Conservation (phyloP, 2,888 invertebrate genomes). For the Torymus texanus region DNA sequence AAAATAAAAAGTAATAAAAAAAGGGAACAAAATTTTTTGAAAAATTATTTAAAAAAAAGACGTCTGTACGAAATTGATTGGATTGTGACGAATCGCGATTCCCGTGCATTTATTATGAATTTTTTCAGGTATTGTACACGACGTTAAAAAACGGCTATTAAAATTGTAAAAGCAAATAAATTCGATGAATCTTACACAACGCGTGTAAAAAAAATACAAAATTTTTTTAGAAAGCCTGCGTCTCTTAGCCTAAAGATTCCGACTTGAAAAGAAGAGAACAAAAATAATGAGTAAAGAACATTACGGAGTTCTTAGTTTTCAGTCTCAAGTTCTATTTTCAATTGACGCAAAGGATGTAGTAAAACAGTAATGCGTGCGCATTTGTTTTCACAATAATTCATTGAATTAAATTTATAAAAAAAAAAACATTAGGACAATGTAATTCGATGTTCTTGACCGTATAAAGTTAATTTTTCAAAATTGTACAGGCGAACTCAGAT, state of each 20-base stretch:
- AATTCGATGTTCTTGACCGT: slow-evolving; percentile 50
- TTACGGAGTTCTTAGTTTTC: slow-evolving; percentile 43
- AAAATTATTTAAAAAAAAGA: slow-evolving; percentile 13
- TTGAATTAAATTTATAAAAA: slow-evolving; percentile 22
- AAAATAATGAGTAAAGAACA: slow-evolving; percentile 32
- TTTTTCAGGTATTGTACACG: slow-evolving; percentile 7
- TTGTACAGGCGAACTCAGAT: slow-evolving; percentile 51
- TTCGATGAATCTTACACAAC: slow-evolving; percentile 38
- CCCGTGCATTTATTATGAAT: slow-evolving; percentile 44
- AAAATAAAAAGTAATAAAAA: slow-evolving; percentile 22
- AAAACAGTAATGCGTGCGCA: slow-evolving; percentile 13
- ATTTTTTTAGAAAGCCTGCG: slow-evolving; percentile 51
- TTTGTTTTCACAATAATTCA: slow-evolving; percentile 43
- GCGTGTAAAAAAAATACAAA: slow-evolving; percentile 40
- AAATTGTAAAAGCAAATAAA: slow-evolving; percentile 41
- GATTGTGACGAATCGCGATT: slow-evolving; percentile 50
- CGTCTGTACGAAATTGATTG: slow-evolving; percentile 37
- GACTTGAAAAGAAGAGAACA: slow-evolving; percentile 41
- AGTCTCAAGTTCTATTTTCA: slow-evolving; percentile 42
- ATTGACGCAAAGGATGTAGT: slow-evolving; percentile 49
- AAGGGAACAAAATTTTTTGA: slow-evolving; percentile 36
- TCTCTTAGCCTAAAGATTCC: slow-evolving; percentile 50
- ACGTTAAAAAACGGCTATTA: slow-evolving; percentile 3
- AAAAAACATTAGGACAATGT: slow-evolving; percentile 47
- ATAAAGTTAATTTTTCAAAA: slow-evolving; percentile 47